Base-by-base conservation (phyloP, 2,113 vertebrate species). In the Papio anubis region DNA sequence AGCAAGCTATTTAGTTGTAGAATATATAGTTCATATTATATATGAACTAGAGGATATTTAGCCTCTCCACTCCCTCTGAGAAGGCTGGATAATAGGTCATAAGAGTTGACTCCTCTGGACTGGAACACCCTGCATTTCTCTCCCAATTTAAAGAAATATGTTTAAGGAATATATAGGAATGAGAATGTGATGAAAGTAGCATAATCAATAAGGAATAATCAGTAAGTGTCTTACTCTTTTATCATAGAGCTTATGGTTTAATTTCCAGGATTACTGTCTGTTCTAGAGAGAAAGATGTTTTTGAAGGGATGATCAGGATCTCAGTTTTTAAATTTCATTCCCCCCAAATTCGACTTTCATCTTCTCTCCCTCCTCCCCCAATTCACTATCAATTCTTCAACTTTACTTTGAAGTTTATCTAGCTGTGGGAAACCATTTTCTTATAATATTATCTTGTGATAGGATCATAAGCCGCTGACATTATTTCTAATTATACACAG, bases 391-490 rank as follows among this genome's bases (percentile, higher is more conserved):
- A 59, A 10, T 55, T 90, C 82, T 90, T 94, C 80, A 68, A 10
- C 52, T 83, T 97, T 97, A 70, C 76, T 78, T 96, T 94, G 85
- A 96, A 91, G 30, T 97, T 97, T 64, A 38, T 20, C 0, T 97
- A 79, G 23, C 78, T 82, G 45, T 12, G 40, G 78, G 48, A 57
- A 52, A 66, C 38, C 5, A 0, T 72, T 97, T 78, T 95, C 88
- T 85, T 91, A 68, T 0, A 2, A 45, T 43, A 16, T 78, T 90
- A 14, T 66, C 57, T 70, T 90, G n/a, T 70, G 93, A 89, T 59
- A 94, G 20, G 48, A 57, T n/a, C 64, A n/a, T 82, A n/a, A 96
- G 43, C 86, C 4, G 0, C 86, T 97, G 88, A 70, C 96, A 1
- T 93, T 97, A 88, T 94, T 88, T 94, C 66, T 88, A 57, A 93